Conservation (phyloP, 2,113 vertebrate species). For the Otolemur garnettii region DNA sequence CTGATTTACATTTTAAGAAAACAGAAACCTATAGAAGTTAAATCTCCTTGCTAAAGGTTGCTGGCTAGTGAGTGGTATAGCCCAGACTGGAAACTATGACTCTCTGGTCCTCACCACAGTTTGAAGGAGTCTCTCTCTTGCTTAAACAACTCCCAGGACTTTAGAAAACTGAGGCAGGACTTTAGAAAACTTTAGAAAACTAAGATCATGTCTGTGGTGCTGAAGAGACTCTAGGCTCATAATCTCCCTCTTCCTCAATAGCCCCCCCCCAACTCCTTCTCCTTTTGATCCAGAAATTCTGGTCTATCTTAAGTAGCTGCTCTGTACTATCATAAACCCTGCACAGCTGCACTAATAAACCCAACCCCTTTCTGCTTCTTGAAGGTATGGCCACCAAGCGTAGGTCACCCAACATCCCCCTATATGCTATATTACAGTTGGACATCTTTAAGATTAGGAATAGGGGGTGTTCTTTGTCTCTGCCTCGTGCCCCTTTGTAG, state of each 20-base stretch:
- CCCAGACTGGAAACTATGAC: neutral
- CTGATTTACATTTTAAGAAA: neutral
- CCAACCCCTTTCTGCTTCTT: constrained; percentile 92
- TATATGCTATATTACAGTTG: constrained; percentile 94
- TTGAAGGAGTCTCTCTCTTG: neutral
- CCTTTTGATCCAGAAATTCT: constrained; percentile 55
- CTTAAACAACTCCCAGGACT: neutral
- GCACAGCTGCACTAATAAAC: constrained; percentile 89
- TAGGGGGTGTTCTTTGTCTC: constrained; percentile 94
- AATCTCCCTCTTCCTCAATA: neutral
- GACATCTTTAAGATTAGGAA: constrained; percentile 93
- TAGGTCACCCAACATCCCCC: constrained; percentile 91
- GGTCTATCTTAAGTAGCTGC: constrained; percentile 84
- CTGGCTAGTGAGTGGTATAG: neutral
- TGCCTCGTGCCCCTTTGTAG: constrained; percentile 91
- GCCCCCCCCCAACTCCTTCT: neutral
- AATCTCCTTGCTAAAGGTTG: neutral
- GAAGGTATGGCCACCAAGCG: constrained; percentile 94
- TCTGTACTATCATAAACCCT: constrained; percentile 90
- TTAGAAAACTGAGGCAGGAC: neutral
- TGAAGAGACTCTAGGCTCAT: neutral
- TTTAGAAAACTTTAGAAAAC: neutral
- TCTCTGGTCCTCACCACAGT: neutral
- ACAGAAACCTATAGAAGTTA: neutral
- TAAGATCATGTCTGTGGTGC: neutral